phyloP scores from a whole-genome alignment of 1,140 invertebrate genomes.

The Drosophila erecta region DNA sequence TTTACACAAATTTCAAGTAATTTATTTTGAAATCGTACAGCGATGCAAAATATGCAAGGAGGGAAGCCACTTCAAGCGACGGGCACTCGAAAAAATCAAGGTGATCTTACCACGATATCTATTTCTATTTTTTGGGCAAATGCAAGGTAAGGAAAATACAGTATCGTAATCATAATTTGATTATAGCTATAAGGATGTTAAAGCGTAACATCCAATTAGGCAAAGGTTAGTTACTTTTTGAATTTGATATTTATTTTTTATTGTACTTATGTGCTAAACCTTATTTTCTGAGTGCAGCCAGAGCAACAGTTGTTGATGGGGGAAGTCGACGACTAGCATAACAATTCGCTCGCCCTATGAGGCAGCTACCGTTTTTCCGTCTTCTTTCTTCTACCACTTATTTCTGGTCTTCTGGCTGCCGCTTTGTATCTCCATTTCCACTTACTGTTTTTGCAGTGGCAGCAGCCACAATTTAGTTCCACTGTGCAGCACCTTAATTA shows the following conservation, averaged over 20 bases:
- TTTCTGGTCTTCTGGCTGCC: slow-evolving; percentile 15
- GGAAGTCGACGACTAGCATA: slow-evolving; percentile 76
- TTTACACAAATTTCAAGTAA: slow-evolving; percentile 74
- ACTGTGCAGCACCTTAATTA: slow-evolving; percentile 67
- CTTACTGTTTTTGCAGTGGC: slow-evolving; percentile 51
- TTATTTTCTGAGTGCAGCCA: slow-evolving; percentile 21
- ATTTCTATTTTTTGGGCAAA: too few relatives aligned
- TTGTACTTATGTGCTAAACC: too few relatives aligned
- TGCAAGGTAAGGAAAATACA: too few relatives aligned
- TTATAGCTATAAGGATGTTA: too few relatives aligned
- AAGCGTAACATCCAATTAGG: too few relatives aligned
- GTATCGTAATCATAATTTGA: too few relatives aligned
- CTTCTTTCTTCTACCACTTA: slow-evolving; percentile 36
- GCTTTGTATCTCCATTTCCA: slow-evolving; percentile 25
- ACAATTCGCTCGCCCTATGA: slow-evolving; percentile 82
- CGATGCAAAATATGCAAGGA: slow-evolving; percentile 64
- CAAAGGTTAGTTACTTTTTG: too few relatives aligned
- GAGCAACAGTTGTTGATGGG: slow-evolving; percentile 43
- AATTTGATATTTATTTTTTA: too few relatives aligned
- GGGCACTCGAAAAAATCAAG: not conserved
- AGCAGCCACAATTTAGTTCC: slow-evolving; percentile 73
- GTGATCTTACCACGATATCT: not conserved
- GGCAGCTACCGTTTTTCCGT: slow-evolving; percentile 78
- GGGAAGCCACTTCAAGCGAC: not conserved
- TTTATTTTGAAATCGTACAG: slow-evolving; percentile 74